Evolutionary conservation across 2,113 vertebrate species (phyloP).

Genomic region (Rhegmatorhina hoffmannsi): DNA sequence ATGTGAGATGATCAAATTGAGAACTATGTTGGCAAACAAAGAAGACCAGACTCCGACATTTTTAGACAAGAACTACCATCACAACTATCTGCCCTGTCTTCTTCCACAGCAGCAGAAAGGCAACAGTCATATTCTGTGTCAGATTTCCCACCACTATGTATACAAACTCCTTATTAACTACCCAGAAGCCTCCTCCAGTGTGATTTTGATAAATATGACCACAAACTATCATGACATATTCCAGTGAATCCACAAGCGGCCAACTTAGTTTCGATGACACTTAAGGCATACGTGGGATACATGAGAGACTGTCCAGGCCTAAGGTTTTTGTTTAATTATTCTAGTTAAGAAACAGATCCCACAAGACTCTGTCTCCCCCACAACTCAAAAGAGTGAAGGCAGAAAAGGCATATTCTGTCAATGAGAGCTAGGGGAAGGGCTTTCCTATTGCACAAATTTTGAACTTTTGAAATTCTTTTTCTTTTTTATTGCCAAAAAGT

Average conservation of each 20-base stretch:
- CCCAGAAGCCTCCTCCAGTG: not conserved
- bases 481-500: not conserved
- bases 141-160: not conserved
- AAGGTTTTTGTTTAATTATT: not conserved
- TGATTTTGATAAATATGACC: not conserved
- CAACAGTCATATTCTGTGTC: fast-evolving
- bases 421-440: not conserved
- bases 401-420: not conserved
- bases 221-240: not conserved
- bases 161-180: not conserved
- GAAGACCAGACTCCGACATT: not conserved
- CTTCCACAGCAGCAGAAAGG: not conserved
- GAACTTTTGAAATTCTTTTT: not conserved
- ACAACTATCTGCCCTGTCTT: not conserved
- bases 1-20: not conserved
- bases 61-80: not conserved
- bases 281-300: not conserved
- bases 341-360: not conserved
- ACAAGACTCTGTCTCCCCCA: fast-evolving
- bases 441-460: not conserved
- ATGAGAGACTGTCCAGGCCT: not conserved
- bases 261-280: not conserved
- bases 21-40: not conserved
- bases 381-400: not conserved
- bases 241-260: not conserved